Conservation (phyloP, 2,797 vertebrate genomes). For the Columba guinea region DNA sequence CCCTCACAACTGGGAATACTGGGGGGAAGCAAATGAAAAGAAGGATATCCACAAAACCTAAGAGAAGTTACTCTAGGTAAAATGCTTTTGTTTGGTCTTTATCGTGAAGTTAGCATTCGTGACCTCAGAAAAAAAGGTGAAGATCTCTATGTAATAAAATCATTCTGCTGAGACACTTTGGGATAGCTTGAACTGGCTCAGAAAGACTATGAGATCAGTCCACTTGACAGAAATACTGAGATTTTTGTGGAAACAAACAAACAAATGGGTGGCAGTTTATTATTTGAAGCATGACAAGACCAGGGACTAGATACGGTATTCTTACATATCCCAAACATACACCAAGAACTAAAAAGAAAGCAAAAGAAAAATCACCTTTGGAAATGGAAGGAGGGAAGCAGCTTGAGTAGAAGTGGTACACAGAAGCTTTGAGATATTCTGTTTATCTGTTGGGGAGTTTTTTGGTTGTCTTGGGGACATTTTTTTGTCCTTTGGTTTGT, state of each 20-base stretch:
- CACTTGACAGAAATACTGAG: not conserved
- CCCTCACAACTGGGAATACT: not conserved
- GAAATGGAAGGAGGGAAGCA: not conserved
- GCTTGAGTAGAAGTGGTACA: not conserved
- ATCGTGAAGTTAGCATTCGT: not conserved
- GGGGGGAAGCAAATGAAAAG: not conserved
- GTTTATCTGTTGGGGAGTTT: not conserved
- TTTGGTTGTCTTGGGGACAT: not conserved
- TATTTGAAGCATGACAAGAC: not conserved
- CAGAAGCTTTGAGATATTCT: not conserved
- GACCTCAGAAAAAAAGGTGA: not conserved
- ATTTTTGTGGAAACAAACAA: not conserved
- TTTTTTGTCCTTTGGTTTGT: not conserved
- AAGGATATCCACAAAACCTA: not conserved
- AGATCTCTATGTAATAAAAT: not conserved
- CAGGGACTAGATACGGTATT: not conserved
- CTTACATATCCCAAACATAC: not conserved
- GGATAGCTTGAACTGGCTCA: not conserved
- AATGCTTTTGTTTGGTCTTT: not conserved
- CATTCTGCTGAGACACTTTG: not conserved
- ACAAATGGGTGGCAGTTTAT: not conserved
- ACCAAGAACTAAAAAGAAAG: not conserved
- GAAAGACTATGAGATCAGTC: not conserved
- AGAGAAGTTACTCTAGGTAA: not conserved
- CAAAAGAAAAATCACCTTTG: not conserved